These are phyloP conservation scores for Tapirus terrestris DNA, from an alignment of 2,113 vertebrate species.

Conservation along the genomic window DNA sequence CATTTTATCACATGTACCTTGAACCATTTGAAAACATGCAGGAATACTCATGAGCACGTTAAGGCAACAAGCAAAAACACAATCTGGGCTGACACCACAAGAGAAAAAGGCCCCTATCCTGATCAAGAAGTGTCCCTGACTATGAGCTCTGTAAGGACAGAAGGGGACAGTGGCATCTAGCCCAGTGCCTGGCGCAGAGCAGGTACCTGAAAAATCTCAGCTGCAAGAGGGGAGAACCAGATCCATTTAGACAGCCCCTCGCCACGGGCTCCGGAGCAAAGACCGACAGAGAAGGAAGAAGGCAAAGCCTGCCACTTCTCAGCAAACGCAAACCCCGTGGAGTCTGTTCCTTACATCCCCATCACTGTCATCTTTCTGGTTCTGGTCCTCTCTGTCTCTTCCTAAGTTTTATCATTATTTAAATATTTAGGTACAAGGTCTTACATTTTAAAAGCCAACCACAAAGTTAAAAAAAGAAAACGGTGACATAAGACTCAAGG, in stretches of 20 bases:
- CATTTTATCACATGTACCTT: neutral
- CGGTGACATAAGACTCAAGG: accelerated
- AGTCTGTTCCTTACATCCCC: neutral
- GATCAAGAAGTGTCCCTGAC: neutral
- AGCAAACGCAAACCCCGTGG: too few relatives aligned
- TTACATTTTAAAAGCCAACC: neutral
- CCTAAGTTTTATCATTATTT: neutral
- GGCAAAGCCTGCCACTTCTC: neutral
- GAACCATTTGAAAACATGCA: neutral
- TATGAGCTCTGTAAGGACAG: neutral
- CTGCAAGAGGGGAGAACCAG: accelerated
- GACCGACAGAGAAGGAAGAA: accelerated
- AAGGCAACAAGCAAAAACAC: neutral
- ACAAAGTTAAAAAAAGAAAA: neutral
- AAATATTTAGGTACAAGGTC: neutral
- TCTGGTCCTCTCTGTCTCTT: neutral
- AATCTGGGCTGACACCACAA: too few relatives aligned
- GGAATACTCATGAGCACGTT: accelerated
- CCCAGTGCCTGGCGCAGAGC: accelerated
- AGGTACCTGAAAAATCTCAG: accelerated
- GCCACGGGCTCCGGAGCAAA: neutral
- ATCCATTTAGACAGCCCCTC: accelerated
- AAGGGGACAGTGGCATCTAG: accelerated
- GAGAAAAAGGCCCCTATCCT: neutral
- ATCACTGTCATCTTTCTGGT: neutral